Evolutionary conservation across 1,140 invertebrate species (phyloP).

Genomic region (Tachypleus tridentatus): DNA sequence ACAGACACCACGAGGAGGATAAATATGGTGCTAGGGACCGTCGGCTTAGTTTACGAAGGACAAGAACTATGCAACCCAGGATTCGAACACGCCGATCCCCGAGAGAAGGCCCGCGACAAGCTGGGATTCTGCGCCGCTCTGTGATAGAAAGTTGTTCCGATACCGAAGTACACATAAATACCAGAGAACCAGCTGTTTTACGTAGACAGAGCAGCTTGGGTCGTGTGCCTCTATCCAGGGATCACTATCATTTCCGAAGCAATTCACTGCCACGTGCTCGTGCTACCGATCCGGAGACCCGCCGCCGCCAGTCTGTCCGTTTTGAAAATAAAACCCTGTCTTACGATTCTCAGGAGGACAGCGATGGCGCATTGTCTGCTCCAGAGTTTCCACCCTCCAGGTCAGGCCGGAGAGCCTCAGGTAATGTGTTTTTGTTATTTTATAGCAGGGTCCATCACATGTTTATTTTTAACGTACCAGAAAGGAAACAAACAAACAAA

Average conservation of each 20-base stretch:
- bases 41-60: slow-evolving; percentile 11
- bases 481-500: too few relatives aligned
- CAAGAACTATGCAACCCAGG: slow-evolving; percentile 16
- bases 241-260: slow-evolving; percentile 17
- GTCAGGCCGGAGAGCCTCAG: slow-evolving; percentile 13
- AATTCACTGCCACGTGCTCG: slow-evolving; percentile 28
- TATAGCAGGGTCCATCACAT: too few relatives aligned
- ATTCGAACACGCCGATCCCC: slow-evolving; percentile 17
- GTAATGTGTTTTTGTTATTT: not conserved
- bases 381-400: slow-evolving; percentile 44
- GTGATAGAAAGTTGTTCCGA: slow-evolving; percentile 67
- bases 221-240: not conserved
- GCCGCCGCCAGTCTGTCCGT: slow-evolving; percentile 21
- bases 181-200: too few relatives aligned
- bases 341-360: slow-evolving; percentile 60
- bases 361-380: slow-evolving; percentile 64
- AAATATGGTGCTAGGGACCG: slow-evolving; percentile 13
- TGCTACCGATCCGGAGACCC: slow-evolving; percentile 8
- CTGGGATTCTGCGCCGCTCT: slow-evolving; percentile 26
- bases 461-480: too few relatives aligned
- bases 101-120: slow-evolving; percentile 8
- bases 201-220: not conserved
- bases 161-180: slow-evolving; percentile 50
- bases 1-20: slow-evolving; percentile 16
- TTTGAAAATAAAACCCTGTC: slow-evolving; percentile 41